Evolutionary conservation across 2,113 vertebrate genomes (phyloP), one percentile per base, ranked within the genome.

Genomic region (Rhabdornis inornatus): DNA sequence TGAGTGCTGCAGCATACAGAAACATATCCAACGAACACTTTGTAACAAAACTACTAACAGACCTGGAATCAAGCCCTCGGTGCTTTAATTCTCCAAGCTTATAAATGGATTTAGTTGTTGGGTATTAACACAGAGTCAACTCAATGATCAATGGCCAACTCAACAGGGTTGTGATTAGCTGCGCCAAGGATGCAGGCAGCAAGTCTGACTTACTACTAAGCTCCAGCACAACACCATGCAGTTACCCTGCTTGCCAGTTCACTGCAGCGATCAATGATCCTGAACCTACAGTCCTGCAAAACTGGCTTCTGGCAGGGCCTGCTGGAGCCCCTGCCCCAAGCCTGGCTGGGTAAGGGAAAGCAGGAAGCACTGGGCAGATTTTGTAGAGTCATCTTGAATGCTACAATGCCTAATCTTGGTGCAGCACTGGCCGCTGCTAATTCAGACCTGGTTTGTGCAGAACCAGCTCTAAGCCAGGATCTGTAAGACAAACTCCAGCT

Each of bases 251-350:
- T 9, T 24, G 13, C 39, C 4, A 4, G 23, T 20, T 65, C 27
- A 13, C 19, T 10, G 15, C 61, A 64, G 30, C 18, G 35, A 71
- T 53, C 39, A 30, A 25, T 0, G 0, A 45, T 53, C 23, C 82
- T 39, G 47, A 50, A 74, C 22, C 3, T 2, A 52, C 10, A 63
- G n/a, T 44, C 16, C 49, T 52, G 68, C n/a, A 77, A 69, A 81
- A 74, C 8, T 0, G 0, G 47, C 33, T 45, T 59, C 33, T 2
- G 4, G 15, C 45, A 66, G 42, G 28, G 21, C 35, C 33, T 1
- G 4, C 23, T 53, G 59, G n/a, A 91, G 55, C 35, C 53, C 63
- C 80, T 65, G 31, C 13, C 49, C 40, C 72, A 56, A 10, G 33
- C 7, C 72, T 15, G 23, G 35, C 37, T 33, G 56, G 13, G 47